Evolutionary conservation across 2,888 invertebrate genomes (phyloP).

Genomic region (Calliphora vomitoria): DNA sequence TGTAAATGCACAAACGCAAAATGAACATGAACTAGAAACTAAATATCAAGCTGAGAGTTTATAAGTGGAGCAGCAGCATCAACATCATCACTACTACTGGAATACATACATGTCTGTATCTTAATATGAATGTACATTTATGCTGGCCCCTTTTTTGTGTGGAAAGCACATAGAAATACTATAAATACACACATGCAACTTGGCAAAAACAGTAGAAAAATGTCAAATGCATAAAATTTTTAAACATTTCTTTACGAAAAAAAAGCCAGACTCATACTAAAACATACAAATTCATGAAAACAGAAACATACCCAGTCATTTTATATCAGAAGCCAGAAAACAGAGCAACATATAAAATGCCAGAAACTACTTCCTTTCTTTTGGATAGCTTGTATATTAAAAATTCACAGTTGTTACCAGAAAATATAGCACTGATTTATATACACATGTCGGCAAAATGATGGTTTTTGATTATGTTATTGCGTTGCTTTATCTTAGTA

Average conservation of each 20-base stretch:
- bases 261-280: not conserved
- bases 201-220: constrained; percentile 48
- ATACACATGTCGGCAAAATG: no score
- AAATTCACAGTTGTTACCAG: not conserved
- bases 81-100: not conserved
- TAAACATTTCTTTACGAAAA: constrained; percentile 44
- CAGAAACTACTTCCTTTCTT: not conserved
- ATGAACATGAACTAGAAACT: constrained; percentile 68
- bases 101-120: not conserved
- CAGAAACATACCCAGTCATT: not conserved
- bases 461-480: no score
- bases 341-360: constrained; percentile 26
- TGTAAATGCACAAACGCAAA: constrained; percentile 27
- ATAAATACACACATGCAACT: constrained; percentile 10
- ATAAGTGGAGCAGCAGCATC: constrained; percentile 46
- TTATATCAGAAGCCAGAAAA: constrained; percentile 25
- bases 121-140: constrained; percentile 23
- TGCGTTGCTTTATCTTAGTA: no score
- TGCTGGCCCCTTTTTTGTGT: not conserved
- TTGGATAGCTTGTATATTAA: not conserved
- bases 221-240: constrained; percentile 61
- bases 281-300: not conserved
- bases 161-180: not conserved
- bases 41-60: constrained; percentile 42
- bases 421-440: no score